Base-by-base conservation (phyloP, 2,113 vertebrate species). In the Atractosteus spatula region DNA sequence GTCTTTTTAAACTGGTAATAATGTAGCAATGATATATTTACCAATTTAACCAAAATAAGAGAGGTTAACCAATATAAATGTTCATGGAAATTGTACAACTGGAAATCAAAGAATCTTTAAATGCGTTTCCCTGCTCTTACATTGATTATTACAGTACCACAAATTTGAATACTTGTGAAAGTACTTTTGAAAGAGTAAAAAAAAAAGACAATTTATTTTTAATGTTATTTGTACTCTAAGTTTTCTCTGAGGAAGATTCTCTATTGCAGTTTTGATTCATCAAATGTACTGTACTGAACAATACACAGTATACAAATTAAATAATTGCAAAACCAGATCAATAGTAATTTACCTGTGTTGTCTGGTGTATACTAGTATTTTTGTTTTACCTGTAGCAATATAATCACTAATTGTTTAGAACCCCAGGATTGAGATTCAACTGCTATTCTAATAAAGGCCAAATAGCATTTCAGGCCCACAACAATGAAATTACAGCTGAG, bases 401-500 rank as follows among this genome's bases (percentile, higher is more conserved):
- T 4, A 59, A 5, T 59, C 57, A 59, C 57, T n/a, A 4, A 8
- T n/a, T 11, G 5, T 59, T 59, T 59, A n/a, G 14, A 59, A 59
- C 57, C 57, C 11, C n/a, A 59, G 12, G 3, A 59, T 59, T 93
- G 92, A 90, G 80, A 84, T 88, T 90, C 89, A 84, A 91, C 47
- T 51, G 87, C 89, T 90, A 89, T 56, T 47, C 51, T 56, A 64
- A 47, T 59, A 90, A 91, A 93, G 90, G 90, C 87, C 89, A 91
- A 89, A 86, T 87, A 88, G 86, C 91, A 87, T 91, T 89, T 92
- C 93, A 90, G 88, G 89, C 88, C 79, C 89, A 93, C 88, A 93
- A 93, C 93, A 93, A 92, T 93, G 91, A 93, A 93, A 94, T 94
- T 92, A 93, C 91, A 91, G 89, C 90, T 90, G 91, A 94, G 93